These are phyloP conservation scores for Acrocephalus arundinaceus DNA, from an alignment of 2,113 vertebrate species.

Conservation along the genomic window DNA sequence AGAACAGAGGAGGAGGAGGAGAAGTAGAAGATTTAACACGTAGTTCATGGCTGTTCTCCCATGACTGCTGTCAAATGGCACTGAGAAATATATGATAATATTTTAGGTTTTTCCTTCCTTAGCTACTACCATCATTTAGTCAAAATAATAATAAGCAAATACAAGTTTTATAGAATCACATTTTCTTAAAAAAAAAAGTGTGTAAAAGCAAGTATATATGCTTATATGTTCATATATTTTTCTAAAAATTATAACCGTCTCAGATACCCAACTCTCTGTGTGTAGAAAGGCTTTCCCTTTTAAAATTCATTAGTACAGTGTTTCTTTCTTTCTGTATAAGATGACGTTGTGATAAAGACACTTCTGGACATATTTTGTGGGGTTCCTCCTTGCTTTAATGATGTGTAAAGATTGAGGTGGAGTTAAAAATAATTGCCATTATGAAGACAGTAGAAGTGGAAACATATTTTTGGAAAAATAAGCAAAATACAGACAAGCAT, in stretches of 20 bases:
- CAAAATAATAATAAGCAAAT: neutral
- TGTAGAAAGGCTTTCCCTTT: neutral
- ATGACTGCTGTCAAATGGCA: neutral
- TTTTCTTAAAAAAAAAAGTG: neutral
- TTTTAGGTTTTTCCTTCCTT: neutral
- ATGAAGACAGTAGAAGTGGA: neutral
- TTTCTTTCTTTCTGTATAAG: neutral
- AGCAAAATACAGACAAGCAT: neutral
- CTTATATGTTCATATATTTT: neutral
- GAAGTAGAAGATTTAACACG: neutral
- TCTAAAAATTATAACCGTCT: neutral
- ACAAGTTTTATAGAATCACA: neutral
- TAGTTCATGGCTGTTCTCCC: neutral
- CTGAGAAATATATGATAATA: neutral
- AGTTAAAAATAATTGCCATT: neutral
- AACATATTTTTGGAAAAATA: neutral
- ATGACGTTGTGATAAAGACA: neutral
- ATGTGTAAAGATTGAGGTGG: neutral
- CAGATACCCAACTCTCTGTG: neutral
- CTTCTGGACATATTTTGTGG: neutral
- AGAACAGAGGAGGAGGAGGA: neutral
- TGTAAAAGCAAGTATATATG: neutral
- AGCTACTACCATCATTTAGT: neutral
- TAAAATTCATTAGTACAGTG: neutral
- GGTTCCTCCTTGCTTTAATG: neutral